Evolutionary conservation across 2,888 invertebrate genomes (phyloP), one percentile per base, ranked within the genome.

Genomic region (Chelonus formosanus): DNA sequence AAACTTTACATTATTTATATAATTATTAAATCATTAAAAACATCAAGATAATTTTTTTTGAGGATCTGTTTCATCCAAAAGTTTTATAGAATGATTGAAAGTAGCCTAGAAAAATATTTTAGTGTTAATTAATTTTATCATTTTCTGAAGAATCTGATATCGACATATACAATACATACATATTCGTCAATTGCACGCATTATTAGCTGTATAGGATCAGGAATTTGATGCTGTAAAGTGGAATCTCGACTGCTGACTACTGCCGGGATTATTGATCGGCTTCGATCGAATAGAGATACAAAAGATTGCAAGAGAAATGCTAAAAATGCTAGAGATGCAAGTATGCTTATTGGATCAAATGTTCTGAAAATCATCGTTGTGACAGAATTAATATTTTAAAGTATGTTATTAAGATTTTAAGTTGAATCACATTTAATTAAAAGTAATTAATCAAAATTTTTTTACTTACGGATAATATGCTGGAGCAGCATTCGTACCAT

Each of bases 251-350:
- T 77, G 58, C 74, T 79, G 34, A 79, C 72, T 59, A 80, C 75
- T 50, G 81, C 76, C 63, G 82, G 79, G 65, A 81, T 67, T 36
- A 81, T 78, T 1, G 82, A 80, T 70, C 81, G 74, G 34, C 81
- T 81, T 64, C 79, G 78, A 72, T 82, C 81, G 57, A 80, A 82
- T 20, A 83, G 69, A 5, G 82, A 76, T 8, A 79, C 77, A 43
- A 84, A 78, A 1, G 83, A 83, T 72, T 84, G 84, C n/a, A 85
- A 64, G n/a, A 85, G 66, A 70, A 85, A 84, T 35, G 84, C 84
- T 57, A 85, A 70, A 68, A 84, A 84, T n/a, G 84, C 84, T 20
- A 84, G 70, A 4, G 84, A 84, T 40, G 84, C 84, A 43, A 84
- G 71, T 34, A 84, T 74, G 59, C 81, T 82, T 57, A 84, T 77